Conservation (phyloP, 1,140 invertebrate genomes). For the Aphelinus certus region DNA sequence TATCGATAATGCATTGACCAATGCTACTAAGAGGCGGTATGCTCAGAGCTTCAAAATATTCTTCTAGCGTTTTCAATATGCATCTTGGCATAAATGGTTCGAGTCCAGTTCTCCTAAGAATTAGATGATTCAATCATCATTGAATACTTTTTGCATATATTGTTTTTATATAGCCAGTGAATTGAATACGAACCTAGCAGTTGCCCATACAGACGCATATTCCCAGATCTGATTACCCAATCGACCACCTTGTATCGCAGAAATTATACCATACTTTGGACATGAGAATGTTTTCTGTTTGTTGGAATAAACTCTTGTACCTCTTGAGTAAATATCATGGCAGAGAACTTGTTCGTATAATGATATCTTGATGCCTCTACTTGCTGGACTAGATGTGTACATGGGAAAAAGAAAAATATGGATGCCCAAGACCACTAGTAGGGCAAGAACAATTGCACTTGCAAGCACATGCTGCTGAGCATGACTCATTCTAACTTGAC, state of each 20-base stretch:
- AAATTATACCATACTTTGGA: slow-evolving; percentile 69
- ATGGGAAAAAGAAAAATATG: slow-evolving; percentile 73
- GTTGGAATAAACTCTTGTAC: slow-evolving; percentile 57
- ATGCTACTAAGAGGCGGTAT: slow-evolving; percentile 70
- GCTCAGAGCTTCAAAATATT: slow-evolving; percentile 68
- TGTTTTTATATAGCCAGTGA: background rate
- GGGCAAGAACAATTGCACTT: slow-evolving; percentile 69
- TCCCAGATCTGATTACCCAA: slow-evolving; percentile 76
- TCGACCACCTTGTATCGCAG: slow-evolving; percentile 68
- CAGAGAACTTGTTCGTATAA: slow-evolving; percentile 69
- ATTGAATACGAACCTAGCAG: slow-evolving; percentile 50
- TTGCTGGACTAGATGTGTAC: slow-evolving; percentile 64
- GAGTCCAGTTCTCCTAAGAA: slow-evolving; percentile 65
- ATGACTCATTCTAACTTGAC: slow-evolving; percentile 57
- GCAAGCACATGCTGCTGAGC: slow-evolving; percentile 69
- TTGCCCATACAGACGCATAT: slow-evolving; percentile 72
- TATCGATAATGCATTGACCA: slow-evolving; percentile 66
- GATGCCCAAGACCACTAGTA: slow-evolving; percentile 69
- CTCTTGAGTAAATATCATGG: slow-evolving; percentile 39
- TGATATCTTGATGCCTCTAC: slow-evolving; percentile 58
- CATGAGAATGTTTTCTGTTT: slow-evolving; percentile 58
- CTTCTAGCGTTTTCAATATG: slow-evolving; percentile 67
- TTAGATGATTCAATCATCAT: too few relatives aligned
- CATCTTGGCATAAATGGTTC: slow-evolving; percentile 70
- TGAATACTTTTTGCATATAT: too few relatives aligned